Base-by-base conservation (phyloP, 2,797 vertebrate genomes). In the Lacerta bilineata region DNA sequence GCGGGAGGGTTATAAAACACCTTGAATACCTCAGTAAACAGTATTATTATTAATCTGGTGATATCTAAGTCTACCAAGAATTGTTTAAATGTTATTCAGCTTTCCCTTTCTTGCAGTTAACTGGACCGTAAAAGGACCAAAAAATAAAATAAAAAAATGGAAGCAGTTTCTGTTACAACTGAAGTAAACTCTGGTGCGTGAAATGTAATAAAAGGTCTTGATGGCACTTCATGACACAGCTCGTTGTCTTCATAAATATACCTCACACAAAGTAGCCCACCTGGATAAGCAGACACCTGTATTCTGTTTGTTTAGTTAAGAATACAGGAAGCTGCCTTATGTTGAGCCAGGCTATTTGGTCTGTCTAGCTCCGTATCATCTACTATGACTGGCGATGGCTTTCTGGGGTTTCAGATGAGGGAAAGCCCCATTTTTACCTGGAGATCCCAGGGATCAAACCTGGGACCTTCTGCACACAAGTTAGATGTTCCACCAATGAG, bases 21-120 rank as follows among this genome's bases (percentile, higher is more conserved):
- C 64, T 78, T 46, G 72, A 36, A 78, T 78, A 64, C 18, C 64
- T 55, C 78, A 39, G n/a, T 55, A 91, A 75, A 84, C 41, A 91
- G 90, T 75, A 92, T 91, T 84, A 92, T 91, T 93, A 93, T 93
- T 94, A 78, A 91, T 88, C 83, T 80, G 50, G 77, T 90, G 2
- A 20, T 81, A 39, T 81, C 94, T 87, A 90, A 91, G 89, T 50
- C 80, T 90, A 23, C n/a, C 2, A 9, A 50, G 6, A 7, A 83
- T 68, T 77, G 8, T 83, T 87, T 90, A 25, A 55, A 71, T 50
- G 25, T 36, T 85, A 82, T 29, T 39, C 86, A 9, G 4, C 79
- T 91, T 86, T 84, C 3, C 68, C 68, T 50, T 82, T 36, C 84
- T 80, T 83, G 50, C 50, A 86, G 64, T 39, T 9, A 59, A 39